These are phyloP conservation scores for Periophthalmus magnuspinnatus DNA, from an alignment of 2,797 vertebrate species.

Conservation along the genomic window DNA sequence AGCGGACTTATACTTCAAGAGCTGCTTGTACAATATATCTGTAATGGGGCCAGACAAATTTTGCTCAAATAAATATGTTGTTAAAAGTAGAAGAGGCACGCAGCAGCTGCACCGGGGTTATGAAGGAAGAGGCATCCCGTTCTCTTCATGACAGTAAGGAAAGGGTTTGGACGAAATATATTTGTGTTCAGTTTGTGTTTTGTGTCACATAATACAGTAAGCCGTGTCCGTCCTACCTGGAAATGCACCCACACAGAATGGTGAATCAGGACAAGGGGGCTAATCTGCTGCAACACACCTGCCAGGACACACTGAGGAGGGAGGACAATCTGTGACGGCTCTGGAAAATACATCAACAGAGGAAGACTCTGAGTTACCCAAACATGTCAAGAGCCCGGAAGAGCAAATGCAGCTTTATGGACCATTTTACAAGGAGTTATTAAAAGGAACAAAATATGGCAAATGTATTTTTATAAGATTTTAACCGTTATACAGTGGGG, in stretches of 20 bases:
- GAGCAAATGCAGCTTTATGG: background rate
- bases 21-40: too few species aligned
- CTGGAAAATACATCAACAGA: background rate
- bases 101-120: too few species aligned
- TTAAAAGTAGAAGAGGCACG: background rate
- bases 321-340: background rate
- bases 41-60: too few species aligned
- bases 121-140: background rate
- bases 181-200: background rate
- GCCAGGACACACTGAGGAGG: background rate
- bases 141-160: background rate
- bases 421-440: background rate
- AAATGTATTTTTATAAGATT: too few species aligned
- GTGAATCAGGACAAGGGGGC: background rate
- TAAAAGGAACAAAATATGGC: background rate
- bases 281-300: slow-evolving; percentile 1
- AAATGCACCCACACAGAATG: background rate
- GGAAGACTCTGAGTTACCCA: background rate
- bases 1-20: too few species aligned
- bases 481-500: too few species aligned
- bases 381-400: background rate
- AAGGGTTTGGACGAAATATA: background rate
- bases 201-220: background rate
- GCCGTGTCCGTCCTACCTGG: background rate
- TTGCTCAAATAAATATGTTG: too few species aligned